These are phyloP conservation scores for Kryptopterus vitreolus DNA, from an alignment of 2,797 vertebrate species.

Conservation along the genomic window DNA sequence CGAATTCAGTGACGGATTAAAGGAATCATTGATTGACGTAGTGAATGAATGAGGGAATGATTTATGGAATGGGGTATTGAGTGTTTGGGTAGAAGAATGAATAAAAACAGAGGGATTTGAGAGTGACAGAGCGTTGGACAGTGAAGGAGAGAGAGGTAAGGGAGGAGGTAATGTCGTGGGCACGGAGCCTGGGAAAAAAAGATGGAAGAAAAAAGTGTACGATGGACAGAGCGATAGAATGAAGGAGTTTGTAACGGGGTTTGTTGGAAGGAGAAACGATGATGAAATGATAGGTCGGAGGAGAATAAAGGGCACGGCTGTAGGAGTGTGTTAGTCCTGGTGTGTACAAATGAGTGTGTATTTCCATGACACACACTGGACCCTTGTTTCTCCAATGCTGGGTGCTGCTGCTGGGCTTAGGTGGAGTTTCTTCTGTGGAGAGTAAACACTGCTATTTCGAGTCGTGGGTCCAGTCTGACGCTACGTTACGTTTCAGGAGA, in stretches of 20 bases:
- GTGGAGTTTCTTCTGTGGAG: constrained; percentile 57
- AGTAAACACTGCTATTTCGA: constrained; percentile 58
- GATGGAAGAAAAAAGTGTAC: not conserved
- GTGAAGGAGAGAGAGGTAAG: not conserved
- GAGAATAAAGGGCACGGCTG: not conserved
- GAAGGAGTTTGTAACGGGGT: not conserved
- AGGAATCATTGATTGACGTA: too few relatives aligned
- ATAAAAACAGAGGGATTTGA: not conserved
- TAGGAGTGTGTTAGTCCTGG: not conserved
- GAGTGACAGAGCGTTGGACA: not conserved
- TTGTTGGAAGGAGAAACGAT: not conserved
- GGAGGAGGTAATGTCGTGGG: not conserved
- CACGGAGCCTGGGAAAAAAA: not conserved
- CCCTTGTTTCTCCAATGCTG: constrained; percentile 41
- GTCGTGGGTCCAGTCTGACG: constrained; percentile 42
- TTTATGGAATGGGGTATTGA: not conserved
- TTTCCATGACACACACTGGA: constrained; percentile 44
- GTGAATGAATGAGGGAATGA: not conserved
- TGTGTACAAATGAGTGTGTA: constrained; percentile 29
- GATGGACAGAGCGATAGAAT: not conserved
- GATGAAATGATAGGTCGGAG: not conserved
- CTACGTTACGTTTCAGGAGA: constrained; percentile 31
- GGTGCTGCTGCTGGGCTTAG: constrained; percentile 49
- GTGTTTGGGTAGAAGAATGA: not conserved
- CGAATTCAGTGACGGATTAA: too few relatives aligned